These are phyloP conservation scores for Turritopsis dohrnii DNA, from an alignment of 30 jellyfish, hydroid and myxozoan species.

Conservation along the genomic window DNA sequence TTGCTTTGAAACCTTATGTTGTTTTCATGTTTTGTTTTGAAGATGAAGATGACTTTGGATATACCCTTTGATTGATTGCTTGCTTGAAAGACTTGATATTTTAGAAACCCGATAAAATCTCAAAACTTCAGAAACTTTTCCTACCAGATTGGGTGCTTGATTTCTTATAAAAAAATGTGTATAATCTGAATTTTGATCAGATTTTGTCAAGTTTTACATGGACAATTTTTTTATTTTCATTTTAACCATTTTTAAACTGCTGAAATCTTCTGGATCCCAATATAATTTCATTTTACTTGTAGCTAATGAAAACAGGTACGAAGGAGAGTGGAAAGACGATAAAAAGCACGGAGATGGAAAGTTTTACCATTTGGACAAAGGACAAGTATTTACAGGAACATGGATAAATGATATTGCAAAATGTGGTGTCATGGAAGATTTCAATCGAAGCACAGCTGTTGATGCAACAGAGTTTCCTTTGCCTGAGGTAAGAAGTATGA, in stretches of 20 bases:
- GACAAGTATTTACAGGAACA: constrained; percentile 83
- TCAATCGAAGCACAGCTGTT: constrained; percentile 77
- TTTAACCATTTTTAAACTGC: too few species aligned
- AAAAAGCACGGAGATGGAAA: constrained; percentile 93
- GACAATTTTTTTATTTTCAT: neutral
- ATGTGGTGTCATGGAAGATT: constrained; percentile 93
- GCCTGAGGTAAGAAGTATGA: constrained; percentile 67
- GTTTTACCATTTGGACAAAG: constrained; percentile 77
- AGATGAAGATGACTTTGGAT: too few species aligned
- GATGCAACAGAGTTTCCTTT: constrained; percentile 71
- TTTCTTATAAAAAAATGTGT: too few species aligned
- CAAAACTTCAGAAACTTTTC: too few species aligned
- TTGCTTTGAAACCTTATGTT: too few species aligned
- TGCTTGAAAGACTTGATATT: too few species aligned
- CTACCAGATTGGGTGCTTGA: too few species aligned
- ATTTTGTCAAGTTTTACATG: neutral
- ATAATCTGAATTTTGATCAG: too few species aligned
- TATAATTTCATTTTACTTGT: neutral
- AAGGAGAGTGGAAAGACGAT: constrained; percentile 91
- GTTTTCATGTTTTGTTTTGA: too few species aligned
- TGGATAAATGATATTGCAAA: constrained; percentile 83
- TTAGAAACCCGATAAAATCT: too few species aligned
- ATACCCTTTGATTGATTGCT: too few species aligned
- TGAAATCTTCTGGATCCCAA: neutral
- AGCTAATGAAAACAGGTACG: constrained; percentile 96